A percentile compares a stretch with the other conserved stretches of the same genome.
phyloP scores from a whole-genome alignment of 2,888 invertebrate species.

The Eumacrocentrus americanus region DNA sequence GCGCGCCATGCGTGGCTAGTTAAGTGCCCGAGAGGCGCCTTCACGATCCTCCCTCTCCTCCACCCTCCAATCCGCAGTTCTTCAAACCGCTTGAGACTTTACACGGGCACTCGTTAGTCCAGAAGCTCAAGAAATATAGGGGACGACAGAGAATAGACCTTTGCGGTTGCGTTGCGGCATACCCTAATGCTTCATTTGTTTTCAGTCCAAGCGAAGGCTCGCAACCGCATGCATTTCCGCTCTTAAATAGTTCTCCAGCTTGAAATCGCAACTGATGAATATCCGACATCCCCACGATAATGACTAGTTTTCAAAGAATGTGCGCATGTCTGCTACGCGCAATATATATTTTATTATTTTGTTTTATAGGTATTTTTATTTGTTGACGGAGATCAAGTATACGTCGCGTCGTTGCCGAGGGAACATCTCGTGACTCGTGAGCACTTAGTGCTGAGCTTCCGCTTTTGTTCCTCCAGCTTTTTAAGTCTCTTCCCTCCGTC shows the following conservation, averaged over 20 bases:
- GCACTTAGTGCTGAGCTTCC: slow-evolving; percentile 8
- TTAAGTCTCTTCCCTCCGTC: slow-evolving; percentile 1
- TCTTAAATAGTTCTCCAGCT: too few relatives aligned
- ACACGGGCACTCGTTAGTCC: too few relatives aligned
- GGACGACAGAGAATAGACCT: slow-evolving; percentile 5
- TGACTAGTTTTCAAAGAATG: too few relatives aligned
- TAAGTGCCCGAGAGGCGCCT: slow-evolving; percentile 47
- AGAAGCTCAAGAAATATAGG: background rate
- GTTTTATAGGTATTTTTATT: slow-evolving; percentile 10
- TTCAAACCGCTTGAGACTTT: too few relatives aligned
- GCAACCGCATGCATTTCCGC: too few relatives aligned
- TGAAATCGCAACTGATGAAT: too few relatives aligned
- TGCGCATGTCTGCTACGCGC: too few relatives aligned
- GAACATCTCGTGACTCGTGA: too few relatives aligned
- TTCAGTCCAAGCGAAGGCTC: slow-evolving; percentile 32
- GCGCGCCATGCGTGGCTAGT: slow-evolving; percentile 59
- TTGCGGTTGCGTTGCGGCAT: background rate
- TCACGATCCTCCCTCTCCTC: slow-evolving; percentile 33
- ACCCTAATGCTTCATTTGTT: slow-evolving; percentile 48
- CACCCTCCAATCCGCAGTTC: slow-evolving; percentile 23
- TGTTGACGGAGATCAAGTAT: background rate
- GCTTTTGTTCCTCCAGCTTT: background rate
- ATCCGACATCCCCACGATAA: too few relatives aligned
- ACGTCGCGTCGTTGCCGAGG: background rate
- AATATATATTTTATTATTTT: background rate